Base-by-base conservation (phyloP, 2,888 invertebrate species). In the Pomacea canaliculata region DNA sequence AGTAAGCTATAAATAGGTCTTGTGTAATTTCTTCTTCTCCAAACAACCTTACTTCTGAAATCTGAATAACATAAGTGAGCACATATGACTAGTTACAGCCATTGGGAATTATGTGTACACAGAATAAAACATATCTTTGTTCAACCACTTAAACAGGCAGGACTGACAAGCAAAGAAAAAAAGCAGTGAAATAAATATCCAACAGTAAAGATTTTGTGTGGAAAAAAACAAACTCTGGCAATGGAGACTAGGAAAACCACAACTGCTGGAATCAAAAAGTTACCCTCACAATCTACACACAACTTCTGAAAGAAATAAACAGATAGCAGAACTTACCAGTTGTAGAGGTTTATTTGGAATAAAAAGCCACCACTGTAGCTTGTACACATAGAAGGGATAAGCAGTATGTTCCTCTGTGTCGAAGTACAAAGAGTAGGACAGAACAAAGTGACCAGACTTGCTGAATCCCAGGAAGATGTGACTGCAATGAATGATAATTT, bases 401-500 rank as follows among this genome's bases (percentile, higher is more conserved):
- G 86, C 85, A 51, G 88, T 85, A 78, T 88, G 88, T 68, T 90
- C 89, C 83, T 89, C 89, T 27, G 88, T 86, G 81, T 90, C 90
- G 75, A 89, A 83, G 81, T 93, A 92, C 80, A 92, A 92, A 1
- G 95, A 96, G 91, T 97, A 97, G 81, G 97, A 97, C 84, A 98
- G 92, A 81, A 98, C 93, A 92, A 95, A 97, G 91, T 96, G 95
- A 19, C 97, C 97, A 91, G 97, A 97, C 85, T 96, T 95, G n/a
- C 96, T 96, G 89, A 97, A 95, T 12, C 98, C 98, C 94, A 98
- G 96, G 89, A 96, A 96, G 82, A 97, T 94, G 91, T 97, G 97
- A 83, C 96, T 96, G 85, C 56, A 83, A 83, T 56, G 77, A 75
- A 80, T 13, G 7, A 56, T 10, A 56, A 56, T 13, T 2, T 56